phyloP scores from a whole-genome alignment of 2,113 vertebrate species.

The Mungos mungo region DNA sequence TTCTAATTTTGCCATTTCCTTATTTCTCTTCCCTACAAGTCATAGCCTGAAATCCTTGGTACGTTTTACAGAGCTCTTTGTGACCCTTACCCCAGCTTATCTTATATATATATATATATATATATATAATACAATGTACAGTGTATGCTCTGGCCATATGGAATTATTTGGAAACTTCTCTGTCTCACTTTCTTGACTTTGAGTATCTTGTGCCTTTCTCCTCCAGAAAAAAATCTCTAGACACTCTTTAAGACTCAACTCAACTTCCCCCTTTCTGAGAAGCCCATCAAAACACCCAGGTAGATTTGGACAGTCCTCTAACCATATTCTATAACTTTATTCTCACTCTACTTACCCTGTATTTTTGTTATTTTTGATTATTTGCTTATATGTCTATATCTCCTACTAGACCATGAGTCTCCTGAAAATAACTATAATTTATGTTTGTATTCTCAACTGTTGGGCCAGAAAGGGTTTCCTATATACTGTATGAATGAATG shows the following conservation, averaged over 20 bases:
- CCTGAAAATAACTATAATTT: neutral
- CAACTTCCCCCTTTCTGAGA: neutral
- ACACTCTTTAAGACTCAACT: neutral
- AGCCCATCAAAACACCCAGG: neutral
- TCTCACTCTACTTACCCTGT: neutral
- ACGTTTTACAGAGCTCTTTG: neutral
- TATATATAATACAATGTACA: neutral
- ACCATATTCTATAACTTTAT: neutral
- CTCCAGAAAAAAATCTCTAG: neutral
- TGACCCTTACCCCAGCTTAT: neutral
- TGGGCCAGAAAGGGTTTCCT: neutral
- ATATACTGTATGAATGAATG: neutral
- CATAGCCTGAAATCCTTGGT: neutral
- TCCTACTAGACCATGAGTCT: neutral
- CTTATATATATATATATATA: no score
- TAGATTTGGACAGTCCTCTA: neutral
- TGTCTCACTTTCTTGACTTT: neutral
- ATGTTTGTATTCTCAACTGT: neutral
- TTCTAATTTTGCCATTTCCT: neutral
- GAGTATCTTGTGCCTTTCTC: neutral
- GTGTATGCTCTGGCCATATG: neutral
- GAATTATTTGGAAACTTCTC: neutral
- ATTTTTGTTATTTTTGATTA: neutral
- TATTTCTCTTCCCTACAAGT: neutral
- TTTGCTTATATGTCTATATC: neutral